phyloP scores from a whole-genome alignment of 2,113 vertebrate species.

The Nannobrachium achirus region DNA sequence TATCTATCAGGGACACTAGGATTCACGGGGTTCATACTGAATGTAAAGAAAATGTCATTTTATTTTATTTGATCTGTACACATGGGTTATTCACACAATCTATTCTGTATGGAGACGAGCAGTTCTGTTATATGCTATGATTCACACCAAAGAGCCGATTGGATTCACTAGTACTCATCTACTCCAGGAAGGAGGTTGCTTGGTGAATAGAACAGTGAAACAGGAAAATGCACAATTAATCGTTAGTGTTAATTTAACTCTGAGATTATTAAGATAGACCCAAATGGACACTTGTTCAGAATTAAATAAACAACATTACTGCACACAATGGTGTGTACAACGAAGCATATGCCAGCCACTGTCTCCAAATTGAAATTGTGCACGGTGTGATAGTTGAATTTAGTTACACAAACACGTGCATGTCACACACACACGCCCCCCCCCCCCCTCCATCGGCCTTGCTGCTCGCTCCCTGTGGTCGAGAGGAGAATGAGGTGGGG shows the following conservation, averaged over 20 bases:
- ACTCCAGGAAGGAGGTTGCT: no score
- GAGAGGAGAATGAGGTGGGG: not conserved
- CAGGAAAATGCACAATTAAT: no score
- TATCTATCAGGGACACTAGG: no score
- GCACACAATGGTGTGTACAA: not conserved
- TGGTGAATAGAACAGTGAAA: no score
- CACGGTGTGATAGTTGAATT: constrained; percentile 14
- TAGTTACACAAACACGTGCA: not conserved
- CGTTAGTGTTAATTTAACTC: no score
- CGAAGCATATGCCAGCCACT: not conserved
- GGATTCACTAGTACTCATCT: not conserved
- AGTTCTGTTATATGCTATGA: no score
- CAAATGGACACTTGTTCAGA: no score
- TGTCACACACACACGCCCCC: not conserved
- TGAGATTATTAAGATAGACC: no score
- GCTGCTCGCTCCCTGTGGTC: not conserved
- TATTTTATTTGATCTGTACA: no score
- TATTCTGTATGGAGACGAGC: not conserved
- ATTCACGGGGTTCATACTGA: no score
- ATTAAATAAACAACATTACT: not conserved
- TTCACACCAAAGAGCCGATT: not conserved
- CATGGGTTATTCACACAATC: not conserved
- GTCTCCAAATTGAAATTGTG: not conserved
- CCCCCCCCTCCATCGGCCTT: not conserved
- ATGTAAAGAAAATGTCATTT: no score